A percentile compares a stretch with the other conserved stretches of the same genome.
These are phyloP conservation scores for Chalcosyrphus nemorum DNA, from an alignment of 2,888 invertebrate genomes.

Conservation along the genomic window DNA sequence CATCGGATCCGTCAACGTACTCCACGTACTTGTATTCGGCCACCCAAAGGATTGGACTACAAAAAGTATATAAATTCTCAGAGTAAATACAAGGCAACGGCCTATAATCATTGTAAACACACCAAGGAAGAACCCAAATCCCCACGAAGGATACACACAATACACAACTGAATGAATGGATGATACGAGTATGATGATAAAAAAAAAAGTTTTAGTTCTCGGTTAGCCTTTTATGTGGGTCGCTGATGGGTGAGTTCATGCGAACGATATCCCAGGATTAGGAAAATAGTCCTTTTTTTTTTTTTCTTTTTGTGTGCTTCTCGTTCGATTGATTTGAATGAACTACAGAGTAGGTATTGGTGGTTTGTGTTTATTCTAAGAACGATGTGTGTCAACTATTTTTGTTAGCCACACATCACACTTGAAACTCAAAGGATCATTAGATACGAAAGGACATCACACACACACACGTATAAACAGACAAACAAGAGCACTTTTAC, in stretches of 20 bases:
- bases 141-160: neutral
- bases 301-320: too few species aligned
- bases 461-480: too few species aligned
- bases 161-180: neutral
- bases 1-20: slow-evolving; percentile 87
- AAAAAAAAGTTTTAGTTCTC: slow-evolving; percentile 45
- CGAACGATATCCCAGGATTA: slow-evolving; percentile 34
- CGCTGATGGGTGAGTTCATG: slow-evolving; percentile 32
- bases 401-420: slow-evolving; percentile 44
- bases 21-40: slow-evolving; percentile 88
- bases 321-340: slow-evolving; percentile 43
- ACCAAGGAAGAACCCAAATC: slow-evolving; percentile 9
- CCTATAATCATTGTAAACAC: slow-evolving; percentile 14
- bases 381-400: slow-evolving; percentile 4
- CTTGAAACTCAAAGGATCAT: slow-evolving; percentile 66
- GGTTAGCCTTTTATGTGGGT: neutral
- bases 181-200: slow-evolving; percentile 50
- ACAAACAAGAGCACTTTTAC: slow-evolving; percentile 34
- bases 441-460: slow-evolving; percentile 53
- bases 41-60: slow-evolving; percentile 90
- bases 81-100: slow-evolving; percentile 32
- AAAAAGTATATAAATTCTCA: slow-evolving; percentile 84
- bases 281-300: neutral
- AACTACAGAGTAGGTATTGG: slow-evolving; percentile 16
- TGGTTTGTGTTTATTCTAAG: slow-evolving; percentile 41